phyloP scores from a whole-genome alignment of 1,140 invertebrate genomes.

The Ceratina australensis region DNA sequence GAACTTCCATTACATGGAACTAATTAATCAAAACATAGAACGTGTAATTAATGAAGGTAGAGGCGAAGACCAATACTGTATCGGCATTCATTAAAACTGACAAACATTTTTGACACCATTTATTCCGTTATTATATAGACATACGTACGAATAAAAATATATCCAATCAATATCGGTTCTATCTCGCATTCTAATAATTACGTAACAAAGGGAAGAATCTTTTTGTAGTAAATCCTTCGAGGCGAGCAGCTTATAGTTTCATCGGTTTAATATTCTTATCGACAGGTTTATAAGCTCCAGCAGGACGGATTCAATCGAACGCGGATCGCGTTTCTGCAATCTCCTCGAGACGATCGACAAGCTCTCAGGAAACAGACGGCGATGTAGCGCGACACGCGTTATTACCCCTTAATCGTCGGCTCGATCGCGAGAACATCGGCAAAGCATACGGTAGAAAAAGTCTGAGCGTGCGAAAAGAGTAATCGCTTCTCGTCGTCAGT shows the following conservation, averaged over 20 bases:
- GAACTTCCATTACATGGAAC: neutral
- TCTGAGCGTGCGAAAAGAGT: conserved; percentile 12
- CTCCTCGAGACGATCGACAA: conserved; percentile 5
- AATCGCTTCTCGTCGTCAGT: conserved; percentile 16
- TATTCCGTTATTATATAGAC: no score
- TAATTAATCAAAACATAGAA: conserved; percentile 20
- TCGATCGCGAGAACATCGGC: conserved; percentile 7
- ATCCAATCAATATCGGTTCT: no score
- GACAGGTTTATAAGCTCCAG: neutral
- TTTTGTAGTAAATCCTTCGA: neutral
- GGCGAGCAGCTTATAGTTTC: neutral
- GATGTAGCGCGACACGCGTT: conserved; percentile 21
- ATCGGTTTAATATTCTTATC: neutral
- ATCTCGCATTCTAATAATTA: no score
- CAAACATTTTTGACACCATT: no score
- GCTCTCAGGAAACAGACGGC: neutral
- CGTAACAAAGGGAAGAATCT: neutral
- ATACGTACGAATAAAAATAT: no score
- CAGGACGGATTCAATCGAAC: conserved; percentile 17
- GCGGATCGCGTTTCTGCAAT: conserved; percentile 16
- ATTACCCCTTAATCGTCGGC: conserved; percentile 18
- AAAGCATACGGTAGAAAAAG: neutral
- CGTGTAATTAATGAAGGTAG: neutral
- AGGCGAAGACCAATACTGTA: neutral
- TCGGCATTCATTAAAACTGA: no score